Conservation (phyloP, 2,888 invertebrate species). For the Agriopis marginaria region DNA sequence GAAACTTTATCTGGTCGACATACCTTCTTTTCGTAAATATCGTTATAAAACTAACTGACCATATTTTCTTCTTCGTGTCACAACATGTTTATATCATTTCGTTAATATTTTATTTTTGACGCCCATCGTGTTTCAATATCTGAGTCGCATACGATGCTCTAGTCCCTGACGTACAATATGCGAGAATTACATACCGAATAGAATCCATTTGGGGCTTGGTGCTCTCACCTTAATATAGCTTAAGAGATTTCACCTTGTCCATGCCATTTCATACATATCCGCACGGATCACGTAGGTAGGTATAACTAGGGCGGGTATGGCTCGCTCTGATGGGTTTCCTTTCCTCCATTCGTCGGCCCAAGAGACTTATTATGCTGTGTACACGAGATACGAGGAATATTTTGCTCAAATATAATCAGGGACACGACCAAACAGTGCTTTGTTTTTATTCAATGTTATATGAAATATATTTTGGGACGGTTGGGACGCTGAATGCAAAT, state of each 20-base stretch:
- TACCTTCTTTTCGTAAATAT: neutral
- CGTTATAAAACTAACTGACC: conserved; percentile 1
- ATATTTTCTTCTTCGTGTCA: neutral
- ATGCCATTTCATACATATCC: conserved; percentile 70
- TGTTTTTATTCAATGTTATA: conserved; percentile 78
- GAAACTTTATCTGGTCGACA: conserved; percentile 4
- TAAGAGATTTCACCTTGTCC: conserved; percentile 81
- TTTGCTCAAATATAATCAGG: conserved; percentile 85
- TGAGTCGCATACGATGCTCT: conserved; percentile 57
- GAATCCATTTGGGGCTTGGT: conserved; percentile 71
- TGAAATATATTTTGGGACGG: conserved; percentile 59
- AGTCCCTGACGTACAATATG: conserved; percentile 66
- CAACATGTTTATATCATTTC: conserved; percentile 47
- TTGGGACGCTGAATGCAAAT: conserved; percentile 70
- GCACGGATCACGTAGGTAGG: conserved; percentile 80
- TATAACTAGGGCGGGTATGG: conserved; percentile 65
- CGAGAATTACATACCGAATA: conserved; percentile 67
- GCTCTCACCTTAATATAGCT: conserved; percentile 80
- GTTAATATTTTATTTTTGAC: conserved; percentile 62
- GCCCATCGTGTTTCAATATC: conserved; percentile 74
- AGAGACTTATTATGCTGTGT: conserved; percentile 84
- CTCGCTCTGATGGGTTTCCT: conserved; percentile 72
- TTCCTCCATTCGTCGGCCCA: conserved; percentile 81
- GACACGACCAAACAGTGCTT: conserved; percentile 79
- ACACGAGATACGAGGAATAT: conserved; percentile 79